A percentile compares a stretch with the other conserved stretches of the same genome.
These are phyloP conservation scores for Crambe crambe DNA, from an alignment of 37 sponge, comb jelly and placozoan genomes.

Conservation along the genomic window DNA sequence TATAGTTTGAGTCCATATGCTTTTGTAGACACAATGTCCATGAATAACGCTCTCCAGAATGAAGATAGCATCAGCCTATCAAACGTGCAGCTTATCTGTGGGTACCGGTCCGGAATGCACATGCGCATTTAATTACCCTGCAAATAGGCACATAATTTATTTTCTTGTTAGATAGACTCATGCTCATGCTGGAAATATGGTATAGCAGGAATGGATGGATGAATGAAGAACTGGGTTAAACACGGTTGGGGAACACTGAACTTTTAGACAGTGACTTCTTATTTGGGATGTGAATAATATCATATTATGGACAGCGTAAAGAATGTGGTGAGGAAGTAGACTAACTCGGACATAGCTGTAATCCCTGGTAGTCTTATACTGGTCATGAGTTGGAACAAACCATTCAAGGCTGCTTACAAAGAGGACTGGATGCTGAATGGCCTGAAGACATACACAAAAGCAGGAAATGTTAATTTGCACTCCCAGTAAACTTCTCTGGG, in stretches of 20 bases:
- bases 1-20: too few relatives aligned
- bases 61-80: too few relatives aligned
- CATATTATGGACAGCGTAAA: conserved; percentile 32
- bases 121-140: too few relatives aligned
- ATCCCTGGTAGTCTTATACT: conserved; percentile 61
- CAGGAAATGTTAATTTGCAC: conserved; percentile 62
- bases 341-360: conserved; percentile 5
- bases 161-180: too few relatives aligned
- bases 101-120: too few relatives aligned
- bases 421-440: conserved; percentile 61
- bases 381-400: conserved; percentile 40
- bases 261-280: conserved; percentile 41
- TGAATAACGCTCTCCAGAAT: too few relatives aligned
- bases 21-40: too few relatives aligned
- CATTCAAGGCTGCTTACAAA: conserved; percentile 43
- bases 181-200: too few relatives aligned
- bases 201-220: conserved; percentile 48
- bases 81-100: too few relatives aligned
- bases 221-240: conserved; percentile 54
- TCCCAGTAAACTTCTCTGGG: conserved; percentile 33
- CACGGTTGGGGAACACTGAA: conserved; percentile 37
- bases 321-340: not conserved
- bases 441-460: conserved; percentile 47
- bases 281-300: conserved; percentile 68
- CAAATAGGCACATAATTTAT: too few relatives aligned